Percentiles rank a stretch among this genome's conserved stretches.
Evolutionary conservation across 2,888 invertebrate species (phyloP).

Genomic region (Augochlorella aurata): DNA sequence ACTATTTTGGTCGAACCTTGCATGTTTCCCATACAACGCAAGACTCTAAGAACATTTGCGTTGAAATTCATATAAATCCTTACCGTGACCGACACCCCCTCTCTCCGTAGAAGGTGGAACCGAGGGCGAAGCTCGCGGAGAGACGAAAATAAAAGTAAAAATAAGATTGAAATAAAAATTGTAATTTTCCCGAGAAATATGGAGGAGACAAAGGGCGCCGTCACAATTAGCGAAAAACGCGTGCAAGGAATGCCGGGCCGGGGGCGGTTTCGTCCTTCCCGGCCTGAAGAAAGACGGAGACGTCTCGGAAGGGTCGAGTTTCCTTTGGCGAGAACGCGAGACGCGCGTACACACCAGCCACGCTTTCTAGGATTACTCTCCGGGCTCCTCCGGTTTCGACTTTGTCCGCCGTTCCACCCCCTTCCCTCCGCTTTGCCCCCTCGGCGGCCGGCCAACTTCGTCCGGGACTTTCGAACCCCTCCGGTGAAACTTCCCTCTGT

Average conservation of each 20-base stretch:
- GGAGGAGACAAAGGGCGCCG: constrained; percentile 49
- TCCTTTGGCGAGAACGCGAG: constrained; percentile 18
- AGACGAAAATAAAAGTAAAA: too few species aligned
- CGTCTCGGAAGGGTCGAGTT: neutral
- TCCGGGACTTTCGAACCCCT: neutral
- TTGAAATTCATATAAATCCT: too few species aligned
- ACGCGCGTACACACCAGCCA: neutral
- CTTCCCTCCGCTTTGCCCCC: neutral
- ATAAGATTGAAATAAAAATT: constrained; percentile 36
- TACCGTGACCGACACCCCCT: too few species aligned
- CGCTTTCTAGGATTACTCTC: constrained; percentile 23
- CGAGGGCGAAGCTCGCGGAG: constrained; percentile 16
- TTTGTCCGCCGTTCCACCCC: neutral
- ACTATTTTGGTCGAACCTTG: too few species aligned
- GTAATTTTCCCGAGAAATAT: constrained; percentile 56
- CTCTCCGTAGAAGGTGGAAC: too few species aligned
- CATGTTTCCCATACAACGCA: too few species aligned
- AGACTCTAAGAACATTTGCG: too few species aligned
- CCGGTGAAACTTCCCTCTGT: constrained; percentile 12
- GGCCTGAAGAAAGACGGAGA: neutral
- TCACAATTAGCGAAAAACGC: constrained; percentile 66
- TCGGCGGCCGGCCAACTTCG: neutral
- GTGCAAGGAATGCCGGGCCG: constrained; percentile 43
- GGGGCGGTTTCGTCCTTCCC: neutral
- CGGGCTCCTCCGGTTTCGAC: neutral